These are phyloP conservation scores for Hybos culiciformis DNA, from an alignment of 2,888 invertebrate genomes.

Conservation along the genomic window DNA sequence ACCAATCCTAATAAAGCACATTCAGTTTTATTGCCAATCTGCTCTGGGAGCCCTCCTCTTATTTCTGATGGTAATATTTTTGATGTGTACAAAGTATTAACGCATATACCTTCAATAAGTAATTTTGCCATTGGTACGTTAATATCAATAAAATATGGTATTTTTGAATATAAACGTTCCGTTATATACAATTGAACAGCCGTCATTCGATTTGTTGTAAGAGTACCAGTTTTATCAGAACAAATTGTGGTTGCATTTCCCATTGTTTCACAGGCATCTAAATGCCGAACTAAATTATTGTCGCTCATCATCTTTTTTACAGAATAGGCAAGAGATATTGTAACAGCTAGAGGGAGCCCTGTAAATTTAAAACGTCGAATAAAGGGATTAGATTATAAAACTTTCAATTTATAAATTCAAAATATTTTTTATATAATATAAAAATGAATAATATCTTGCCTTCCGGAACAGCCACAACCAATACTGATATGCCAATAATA, in stretches of 20 bases:
- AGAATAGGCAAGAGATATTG: constrained; percentile 89
- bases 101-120: constrained; percentile 65
- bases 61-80: constrained; percentile 69
- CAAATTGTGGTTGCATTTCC: constrained; percentile 97
- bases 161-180: constrained; percentile 71
- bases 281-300: constrained; percentile 91
- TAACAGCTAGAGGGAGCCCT: constrained; percentile 91
- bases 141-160: constrained; percentile 68
- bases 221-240: constrained; percentile 94
- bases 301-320: constrained; percentile 99
- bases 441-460: too few species aligned
- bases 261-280: constrained; percentile 98
- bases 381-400: too few species aligned
- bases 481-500: constrained; percentile 95
- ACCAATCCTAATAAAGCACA: constrained; percentile 90
- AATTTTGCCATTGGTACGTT: constrained; percentile 64
- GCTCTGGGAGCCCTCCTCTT: constrained; percentile 62
- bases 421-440: too few species aligned
- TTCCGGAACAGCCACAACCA: constrained; percentile 95
- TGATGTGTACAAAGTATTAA: constrained; percentile 92
- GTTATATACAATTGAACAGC: constrained; percentile 87
- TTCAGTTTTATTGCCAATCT: constrained; percentile 96
- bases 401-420: too few species aligned
- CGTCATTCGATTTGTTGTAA: constrained; percentile 94
- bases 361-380: too few species aligned